Evolutionary conservation across 2,797 vertebrate species (phyloP), one percentile per base, ranked within the genome.

Genomic region (Megalops cyprinoides): DNA sequence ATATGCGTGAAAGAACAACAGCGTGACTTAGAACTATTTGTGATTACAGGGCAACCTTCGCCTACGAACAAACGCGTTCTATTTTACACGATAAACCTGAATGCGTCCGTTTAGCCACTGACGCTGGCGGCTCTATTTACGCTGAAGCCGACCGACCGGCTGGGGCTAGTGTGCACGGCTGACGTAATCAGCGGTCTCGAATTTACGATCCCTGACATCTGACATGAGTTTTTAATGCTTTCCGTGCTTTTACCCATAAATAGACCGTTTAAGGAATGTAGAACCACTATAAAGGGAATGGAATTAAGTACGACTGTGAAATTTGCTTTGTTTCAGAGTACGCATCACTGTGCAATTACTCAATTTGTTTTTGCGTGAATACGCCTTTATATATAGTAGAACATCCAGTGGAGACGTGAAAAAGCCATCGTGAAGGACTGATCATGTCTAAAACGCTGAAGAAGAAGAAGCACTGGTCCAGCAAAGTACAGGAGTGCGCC

Each of bases 391-490:
- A 78, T 78, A 20, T 71, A 46, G 78, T 78, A 82, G 65, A 39
- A 71, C 80, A 42, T 67, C 34, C 65, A 42, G 69, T 7, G 25
- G 53, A 14, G 23, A 74, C 69, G 58, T 69, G 69, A 42, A 31
- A 51, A 46, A 81, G 15, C 78, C 83, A 10, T 58, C 79, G 12
- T 77, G 56, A 84, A 53, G 67, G 77, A 85, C 69, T 77, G 44
- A 90, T 74, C 58, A 99, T 99, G 97, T 98, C 97, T 90, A 98
- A 97, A 91, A 98, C 97, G 71, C 94, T 99, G 90, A 97, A 97
- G 84, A 98, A 96, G 93, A 97, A 97, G 94, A 97, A 97, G 92
- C 97, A 99, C 91, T 99, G 97, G 97, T 94, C 97, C 77, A 89
- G 94, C 80, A 98, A 98, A 91, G 96, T 98, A 88, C 97, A 97